Evolutionary conservation across 2,888 invertebrate genomes (phyloP), one percentile per base, ranked within the genome.

Genomic region (Lagria hirta): DNA sequence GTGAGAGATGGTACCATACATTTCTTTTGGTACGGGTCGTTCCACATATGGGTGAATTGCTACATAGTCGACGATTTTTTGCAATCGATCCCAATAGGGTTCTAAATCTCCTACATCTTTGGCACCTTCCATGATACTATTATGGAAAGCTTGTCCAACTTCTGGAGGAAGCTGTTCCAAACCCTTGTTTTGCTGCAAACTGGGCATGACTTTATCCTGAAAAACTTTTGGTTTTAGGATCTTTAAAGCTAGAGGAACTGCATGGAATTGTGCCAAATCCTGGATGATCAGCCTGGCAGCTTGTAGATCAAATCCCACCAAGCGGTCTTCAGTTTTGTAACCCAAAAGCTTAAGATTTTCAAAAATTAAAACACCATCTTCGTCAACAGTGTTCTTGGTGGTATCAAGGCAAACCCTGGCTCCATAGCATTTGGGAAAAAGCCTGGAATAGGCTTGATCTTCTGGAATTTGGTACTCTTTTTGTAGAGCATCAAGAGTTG

Each of bases 201-300:
- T 64, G 0, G 76, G 75, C 1, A 65, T 55, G 2, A 76, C 61
- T 37, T 65, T 65, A 17, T 69, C 58, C n/a, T 73, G 50, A 57
- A 73, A 78, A 3, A 66, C 62, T 18, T 69, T 56, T 0, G 77
- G 75, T 48, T 73, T 69, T 12, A 72, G 68, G 0, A 70, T 46
- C 26, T 78, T 76, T 40, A 77, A 60, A 0, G 78, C 81, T 7
- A 82, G 73, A 0, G 79, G 75, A 6, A 79, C 65, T 0, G 79
- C 78, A 58, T 82, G 82, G 54, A 77, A 80, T 51, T 72, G 69
- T 0, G 80, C 81, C 52, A 81, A 55, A 24, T 75, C 70, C 26
- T 68, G 60, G 1, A 81, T 57, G 3, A 77, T 71, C 1, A 77
- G 42, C 36, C 65, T 68, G 0, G 75, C 69, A 27, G 77, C 75